phyloP scores from a whole-genome alignment of 2,113 vertebrate species.

The Setophaga petechia region DNA sequence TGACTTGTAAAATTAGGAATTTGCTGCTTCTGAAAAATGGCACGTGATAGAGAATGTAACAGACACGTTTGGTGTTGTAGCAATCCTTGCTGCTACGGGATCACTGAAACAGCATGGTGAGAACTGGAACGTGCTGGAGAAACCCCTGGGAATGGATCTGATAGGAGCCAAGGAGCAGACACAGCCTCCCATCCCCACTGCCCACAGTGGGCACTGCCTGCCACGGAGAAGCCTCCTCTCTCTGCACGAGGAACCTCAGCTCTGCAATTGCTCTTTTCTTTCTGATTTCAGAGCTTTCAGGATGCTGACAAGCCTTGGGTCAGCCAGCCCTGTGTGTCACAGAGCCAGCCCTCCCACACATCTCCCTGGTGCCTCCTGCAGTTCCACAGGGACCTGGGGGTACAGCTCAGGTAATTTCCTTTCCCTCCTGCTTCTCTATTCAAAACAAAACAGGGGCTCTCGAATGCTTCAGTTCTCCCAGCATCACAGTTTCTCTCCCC shows the following conservation, averaged over 20 bases:
- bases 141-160: background rate
- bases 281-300: background rate
- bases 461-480: background rate
- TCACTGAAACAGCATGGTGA: fast-evolving
- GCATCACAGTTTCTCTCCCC: background rate
- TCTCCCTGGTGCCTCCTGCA: background rate
- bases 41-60: fast-evolving
- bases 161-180: background rate
- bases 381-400: fast-evolving
- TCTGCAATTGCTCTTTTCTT: too few species aligned
- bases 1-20: background rate
- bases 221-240: background rate
- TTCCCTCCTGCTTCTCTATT: background rate
- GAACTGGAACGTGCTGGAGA: background rate
- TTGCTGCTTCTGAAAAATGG: background rate
- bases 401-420: background rate
- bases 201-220: background rate
- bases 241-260: background rate
- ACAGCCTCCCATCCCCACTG: fast-evolving
- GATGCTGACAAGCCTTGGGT: fast-evolving
- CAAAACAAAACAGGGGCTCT: background rate
- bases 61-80: background rate
- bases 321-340: fast-evolving
- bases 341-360: fast-evolving
- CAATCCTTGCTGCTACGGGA: background rate